Evolutionary conservation across 2,888 invertebrate genomes (phyloP).

Genomic region (Nudaria mundana): DNA sequence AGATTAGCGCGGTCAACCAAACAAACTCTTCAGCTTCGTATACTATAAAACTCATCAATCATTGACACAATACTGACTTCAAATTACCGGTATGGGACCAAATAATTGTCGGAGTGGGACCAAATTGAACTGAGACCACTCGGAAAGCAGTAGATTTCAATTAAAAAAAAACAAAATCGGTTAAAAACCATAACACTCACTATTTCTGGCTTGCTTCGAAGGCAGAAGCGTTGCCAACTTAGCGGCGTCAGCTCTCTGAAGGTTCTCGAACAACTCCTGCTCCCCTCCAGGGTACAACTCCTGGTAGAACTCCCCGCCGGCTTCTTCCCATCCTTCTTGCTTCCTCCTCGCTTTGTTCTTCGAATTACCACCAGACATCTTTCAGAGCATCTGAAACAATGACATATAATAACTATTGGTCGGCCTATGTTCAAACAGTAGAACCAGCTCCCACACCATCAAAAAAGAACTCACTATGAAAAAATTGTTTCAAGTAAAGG

Average conservation of each 20-base stretch:
- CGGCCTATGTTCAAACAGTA: background rate
- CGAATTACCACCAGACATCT: constrained; percentile 71
- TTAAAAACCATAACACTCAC: constrained; percentile 66
- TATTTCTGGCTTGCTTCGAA: constrained; percentile 89
- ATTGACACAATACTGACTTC: no score
- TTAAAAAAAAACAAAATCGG: no score
- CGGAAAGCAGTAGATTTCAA: no score
- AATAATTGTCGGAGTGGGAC: no score
- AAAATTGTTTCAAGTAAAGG: no score
- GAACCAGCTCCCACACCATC: no score
- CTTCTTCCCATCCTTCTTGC: constrained; percentile 88
- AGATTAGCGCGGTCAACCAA: no score
- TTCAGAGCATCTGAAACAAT: constrained; percentile 41
- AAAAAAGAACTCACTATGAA: no score
- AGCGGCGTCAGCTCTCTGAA: constrained; percentile 86
- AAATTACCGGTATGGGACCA: no score
- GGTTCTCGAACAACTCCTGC: constrained; percentile 84
- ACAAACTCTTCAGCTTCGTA: no score
- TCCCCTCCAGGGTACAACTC: constrained; percentile 88
- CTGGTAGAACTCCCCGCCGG: constrained; percentile 92
- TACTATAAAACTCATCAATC: no score
- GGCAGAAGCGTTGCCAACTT: constrained; percentile 89
- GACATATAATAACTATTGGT: background rate
- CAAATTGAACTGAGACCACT: no score
- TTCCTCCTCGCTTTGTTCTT: constrained; percentile 63